Conservation (phyloP, 2,888 invertebrate species). For the Xestia rhomboidea region DNA sequence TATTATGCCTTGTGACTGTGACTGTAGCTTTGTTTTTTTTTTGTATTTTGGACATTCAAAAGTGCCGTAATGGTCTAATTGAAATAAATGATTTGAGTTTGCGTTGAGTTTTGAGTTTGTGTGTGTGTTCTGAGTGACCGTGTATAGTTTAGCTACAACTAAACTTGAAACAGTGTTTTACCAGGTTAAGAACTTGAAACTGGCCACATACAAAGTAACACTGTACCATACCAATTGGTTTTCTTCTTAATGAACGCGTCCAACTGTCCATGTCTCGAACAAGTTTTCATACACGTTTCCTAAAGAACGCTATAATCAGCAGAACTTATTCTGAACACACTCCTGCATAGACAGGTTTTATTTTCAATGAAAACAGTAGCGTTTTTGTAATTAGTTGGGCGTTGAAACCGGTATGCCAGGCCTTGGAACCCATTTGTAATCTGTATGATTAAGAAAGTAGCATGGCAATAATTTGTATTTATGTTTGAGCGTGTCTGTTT, state of each 20-base stretch:
- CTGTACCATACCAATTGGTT: conserved; percentile 28
- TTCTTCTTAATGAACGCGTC: conserved; percentile 41
- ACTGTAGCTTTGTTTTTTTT: too few relatives aligned
- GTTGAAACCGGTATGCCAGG: conserved; percentile 56
- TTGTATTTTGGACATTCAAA: too few relatives aligned
- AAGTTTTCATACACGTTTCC: conserved; percentile 51
- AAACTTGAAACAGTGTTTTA: background rate
- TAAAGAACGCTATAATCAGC: conserved; percentile 55
- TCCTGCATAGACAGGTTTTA: conserved; percentile 42
- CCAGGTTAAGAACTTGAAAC: background rate
- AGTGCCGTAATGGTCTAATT: too few relatives aligned
- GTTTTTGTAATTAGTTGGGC: conserved; percentile 65
- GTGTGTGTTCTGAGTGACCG: too few relatives aligned
- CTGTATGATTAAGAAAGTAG: conserved; percentile 56
- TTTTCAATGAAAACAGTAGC: conserved; percentile 68
- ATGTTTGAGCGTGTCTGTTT: conserved; percentile 12
- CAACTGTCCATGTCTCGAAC: conserved; percentile 36
- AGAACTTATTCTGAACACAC: conserved; percentile 40
- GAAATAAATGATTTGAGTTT: too few relatives aligned
- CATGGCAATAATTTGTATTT: conserved; percentile 41
- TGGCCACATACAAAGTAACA: conserved; percentile 31
- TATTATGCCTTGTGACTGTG: too few relatives aligned
- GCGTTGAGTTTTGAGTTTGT: too few relatives aligned
- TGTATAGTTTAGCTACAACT: too few relatives aligned
- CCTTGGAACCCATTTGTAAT: conserved; percentile 53